phyloP scores from a whole-genome alignment of 1,140 invertebrate genomes.

The Drosophila rhopaloa region DNA sequence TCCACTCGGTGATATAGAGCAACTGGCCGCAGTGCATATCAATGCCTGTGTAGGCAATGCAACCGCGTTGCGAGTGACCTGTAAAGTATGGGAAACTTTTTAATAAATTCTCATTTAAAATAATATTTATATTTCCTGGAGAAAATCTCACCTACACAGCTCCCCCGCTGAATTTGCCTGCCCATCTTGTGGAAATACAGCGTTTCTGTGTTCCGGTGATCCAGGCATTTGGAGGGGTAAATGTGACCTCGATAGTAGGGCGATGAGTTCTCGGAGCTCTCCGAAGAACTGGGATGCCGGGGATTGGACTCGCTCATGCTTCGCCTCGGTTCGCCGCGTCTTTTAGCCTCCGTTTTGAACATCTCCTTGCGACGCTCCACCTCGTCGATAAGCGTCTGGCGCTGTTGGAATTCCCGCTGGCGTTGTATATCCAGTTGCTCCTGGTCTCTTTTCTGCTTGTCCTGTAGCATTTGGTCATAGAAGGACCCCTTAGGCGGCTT shows the following conservation, averaged over 20 bases:
- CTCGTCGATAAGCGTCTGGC: slow-evolving; percentile 77
- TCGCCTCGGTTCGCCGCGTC: slow-evolving; percentile 69
- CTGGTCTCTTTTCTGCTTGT: slow-evolving; percentile 87
- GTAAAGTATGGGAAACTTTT: neutral
- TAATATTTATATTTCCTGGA: neutral
- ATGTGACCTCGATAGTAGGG: slow-evolving; percentile 71
- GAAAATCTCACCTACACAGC: slow-evolving; percentile 67
- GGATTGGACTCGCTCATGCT: slow-evolving; percentile 82
- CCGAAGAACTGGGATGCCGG: slow-evolving; percentile 73
- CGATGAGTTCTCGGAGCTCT: slow-evolving; percentile 77
- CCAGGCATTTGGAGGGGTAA: slow-evolving; percentile 73
- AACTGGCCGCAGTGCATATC: slow-evolving; percentile 89
- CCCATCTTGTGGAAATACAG: slow-evolving; percentile 79
- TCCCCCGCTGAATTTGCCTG: slow-evolving; percentile 72
- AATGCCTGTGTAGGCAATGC: slow-evolving; percentile 89
- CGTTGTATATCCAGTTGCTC: slow-evolving; percentile 86
- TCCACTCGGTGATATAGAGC: slow-evolving; percentile 90
- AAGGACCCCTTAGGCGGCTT: slow-evolving; percentile 90
- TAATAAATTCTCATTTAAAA: too few relatives aligned
- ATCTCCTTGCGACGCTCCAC: slow-evolving; percentile 83
- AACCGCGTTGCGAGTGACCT: slow-evolving; percentile 88
- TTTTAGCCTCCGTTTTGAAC: slow-evolving; percentile 75
- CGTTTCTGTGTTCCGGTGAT: slow-evolving; percentile 76
- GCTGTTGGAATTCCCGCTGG: slow-evolving; percentile 85
- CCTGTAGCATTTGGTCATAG: slow-evolving; percentile 93